Conservation (phyloP, 2,888 invertebrate species). For the Drosophila cyrtoloma region DNA sequence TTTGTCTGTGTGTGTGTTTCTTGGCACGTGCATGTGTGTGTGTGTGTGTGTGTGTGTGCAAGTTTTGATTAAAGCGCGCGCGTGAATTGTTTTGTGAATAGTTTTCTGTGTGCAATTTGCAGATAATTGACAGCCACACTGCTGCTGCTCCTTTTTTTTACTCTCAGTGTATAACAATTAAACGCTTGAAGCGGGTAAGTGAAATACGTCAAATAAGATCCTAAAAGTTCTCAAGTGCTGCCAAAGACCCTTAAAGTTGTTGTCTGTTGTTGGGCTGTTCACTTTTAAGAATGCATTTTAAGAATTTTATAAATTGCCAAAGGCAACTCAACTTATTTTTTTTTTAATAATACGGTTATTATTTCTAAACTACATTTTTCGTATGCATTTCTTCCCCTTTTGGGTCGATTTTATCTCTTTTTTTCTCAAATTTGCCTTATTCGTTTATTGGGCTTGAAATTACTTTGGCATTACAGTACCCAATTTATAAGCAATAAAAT, state of each 20-base stretch:
- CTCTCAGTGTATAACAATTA: conserved; percentile 16
- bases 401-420: neutral
- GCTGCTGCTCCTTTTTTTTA: conserved; percentile 14
- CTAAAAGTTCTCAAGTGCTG: neutral
- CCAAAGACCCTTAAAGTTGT: conserved; percentile 9
- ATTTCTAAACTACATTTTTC: neutral
- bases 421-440: neutral
- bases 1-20: conserved; percentile 34
- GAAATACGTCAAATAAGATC: conserved; percentile 10
- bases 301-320: neutral
- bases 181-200: conserved; percentile 44
- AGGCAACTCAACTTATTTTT: neutral
- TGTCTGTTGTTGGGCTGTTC: conserved; percentile 33
- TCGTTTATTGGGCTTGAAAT: conserved; percentile 60
- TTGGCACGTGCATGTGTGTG: neutral
- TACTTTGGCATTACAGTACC: conserved; percentile 45
- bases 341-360: neutral
- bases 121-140: conserved; percentile 49
- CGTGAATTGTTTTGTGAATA: conserved; percentile 59
- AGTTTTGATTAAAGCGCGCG: conserved; percentile 71
- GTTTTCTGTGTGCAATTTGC: conserved; percentile 60
- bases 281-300: conserved; percentile 44
- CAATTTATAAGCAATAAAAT: conserved; percentile 55
- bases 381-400: neutral
- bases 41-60: conserved; percentile 1